These are phyloP conservation scores for Drosophila lacicola DNA, from an alignment of 2,888 invertebrate genomes.

Conservation along the genomic window DNA sequence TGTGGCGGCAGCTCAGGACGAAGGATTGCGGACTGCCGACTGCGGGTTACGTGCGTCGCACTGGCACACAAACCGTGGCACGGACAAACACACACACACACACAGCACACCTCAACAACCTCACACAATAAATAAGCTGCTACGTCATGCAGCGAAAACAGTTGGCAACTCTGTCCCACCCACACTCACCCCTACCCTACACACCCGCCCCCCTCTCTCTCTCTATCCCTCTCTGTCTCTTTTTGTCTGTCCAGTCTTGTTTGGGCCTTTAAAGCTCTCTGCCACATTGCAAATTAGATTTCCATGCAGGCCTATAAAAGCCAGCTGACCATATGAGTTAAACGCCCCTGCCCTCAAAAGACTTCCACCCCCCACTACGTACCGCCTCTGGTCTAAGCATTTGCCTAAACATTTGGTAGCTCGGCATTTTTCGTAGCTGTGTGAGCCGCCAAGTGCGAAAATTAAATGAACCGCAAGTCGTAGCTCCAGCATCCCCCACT, in stretches of 20 bases:
- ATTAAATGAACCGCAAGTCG: constrained; percentile 77
- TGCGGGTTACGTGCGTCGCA: constrained; percentile 30
- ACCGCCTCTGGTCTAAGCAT: constrained; percentile 1
- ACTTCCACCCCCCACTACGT: background rate
- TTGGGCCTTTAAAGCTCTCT: constrained; percentile 30
- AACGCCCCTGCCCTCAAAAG: background rate
- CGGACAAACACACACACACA: constrained; percentile 30
- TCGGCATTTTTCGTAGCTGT: constrained; percentile 31
- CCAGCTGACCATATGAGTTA: background rate
- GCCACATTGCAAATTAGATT: constrained; percentile 62
- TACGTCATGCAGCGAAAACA: constrained; percentile 73
- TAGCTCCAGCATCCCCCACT: constrained; percentile 24
- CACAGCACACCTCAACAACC: constrained; percentile 59
- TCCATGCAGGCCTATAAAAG: constrained; percentile 47
- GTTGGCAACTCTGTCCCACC: constrained; percentile 39
- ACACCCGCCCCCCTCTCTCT: background rate
- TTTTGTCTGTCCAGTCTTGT: background rate
- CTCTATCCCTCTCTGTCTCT: background rate
- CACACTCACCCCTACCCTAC: background rate
- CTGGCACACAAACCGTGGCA: constrained; percentile 50
- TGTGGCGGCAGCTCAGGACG: constrained; percentile 47
- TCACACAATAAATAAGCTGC: constrained; percentile 75
- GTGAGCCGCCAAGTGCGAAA: constrained; percentile 66
- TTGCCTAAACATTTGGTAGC: constrained; percentile 20
- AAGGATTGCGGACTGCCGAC: constrained; percentile 18